These are phyloP conservation scores for Arothron firmamentum DNA, from an alignment of 2,113 vertebrate species.

Conservation along the genomic window DNA sequence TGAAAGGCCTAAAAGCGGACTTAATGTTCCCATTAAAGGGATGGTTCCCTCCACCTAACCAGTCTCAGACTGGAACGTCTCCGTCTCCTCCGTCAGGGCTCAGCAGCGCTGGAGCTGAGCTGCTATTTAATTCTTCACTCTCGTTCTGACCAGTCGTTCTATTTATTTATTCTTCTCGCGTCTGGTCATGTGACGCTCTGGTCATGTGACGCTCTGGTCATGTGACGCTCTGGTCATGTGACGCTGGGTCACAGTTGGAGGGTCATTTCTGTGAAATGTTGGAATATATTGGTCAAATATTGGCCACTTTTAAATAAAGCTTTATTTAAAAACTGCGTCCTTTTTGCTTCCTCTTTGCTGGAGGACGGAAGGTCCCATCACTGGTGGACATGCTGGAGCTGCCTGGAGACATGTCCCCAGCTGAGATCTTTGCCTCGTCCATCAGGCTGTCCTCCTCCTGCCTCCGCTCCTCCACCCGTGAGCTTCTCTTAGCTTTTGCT, in stretches of 20 bases:
- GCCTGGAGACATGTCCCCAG: too few species aligned
- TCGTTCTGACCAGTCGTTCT: conserved; percentile 45
- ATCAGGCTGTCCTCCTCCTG: too few species aligned
- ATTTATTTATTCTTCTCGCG: conserved; percentile 86
- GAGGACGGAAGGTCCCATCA: too few species aligned
- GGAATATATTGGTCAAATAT: conserved; percentile 74
- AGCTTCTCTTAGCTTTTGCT: too few species aligned
- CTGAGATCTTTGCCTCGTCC: too few species aligned
- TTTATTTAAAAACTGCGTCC: background rate
- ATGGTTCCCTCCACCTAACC: too few species aligned
- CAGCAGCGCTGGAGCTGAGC: conserved; percentile 14
- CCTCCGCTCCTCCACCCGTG: too few species aligned
- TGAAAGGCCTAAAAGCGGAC: too few species aligned
- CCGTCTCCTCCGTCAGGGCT: background rate
- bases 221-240: conserved; percentile 59
- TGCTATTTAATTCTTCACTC: conserved; percentile 37
- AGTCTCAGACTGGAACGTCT: too few species aligned
- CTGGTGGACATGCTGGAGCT: too few species aligned
- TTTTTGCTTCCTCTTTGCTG: background rate
- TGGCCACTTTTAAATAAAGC: conserved; percentile 80
- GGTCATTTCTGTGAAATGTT: conserved; percentile 92
- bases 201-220: too few species aligned
- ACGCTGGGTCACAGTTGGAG: conserved; percentile 30
- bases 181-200: conserved; percentile 56
- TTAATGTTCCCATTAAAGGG: too few species aligned